Evolutionary conservation across 2,797 vertebrate species (phyloP).

Genomic region (Galago senegalensis): DNA sequence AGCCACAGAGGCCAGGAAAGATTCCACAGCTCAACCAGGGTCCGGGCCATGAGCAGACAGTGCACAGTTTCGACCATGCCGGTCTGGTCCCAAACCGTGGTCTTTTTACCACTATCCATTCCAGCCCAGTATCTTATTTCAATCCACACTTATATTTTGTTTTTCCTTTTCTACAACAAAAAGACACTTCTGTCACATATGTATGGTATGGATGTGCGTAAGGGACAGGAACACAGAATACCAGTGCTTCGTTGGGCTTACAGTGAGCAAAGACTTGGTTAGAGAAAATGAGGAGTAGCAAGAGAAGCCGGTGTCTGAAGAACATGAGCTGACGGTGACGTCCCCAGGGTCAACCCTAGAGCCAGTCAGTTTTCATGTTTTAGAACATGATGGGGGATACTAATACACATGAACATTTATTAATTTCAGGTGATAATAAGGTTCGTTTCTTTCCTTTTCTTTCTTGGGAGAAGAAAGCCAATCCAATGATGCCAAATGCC

Average conservation of each 20-base stretch:
- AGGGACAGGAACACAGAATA: neutral
- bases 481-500: neutral
- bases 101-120: neutral
- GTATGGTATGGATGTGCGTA: neutral
- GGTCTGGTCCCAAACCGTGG: neutral
- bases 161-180: neutral
- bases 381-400: neutral
- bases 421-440: neutral
- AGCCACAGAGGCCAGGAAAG: neutral
- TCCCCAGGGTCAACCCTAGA: neutral
- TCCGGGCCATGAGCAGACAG: neutral
- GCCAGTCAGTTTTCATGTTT: neutral
- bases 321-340: neutral
- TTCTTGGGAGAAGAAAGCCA: neutral
- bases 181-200: no score
- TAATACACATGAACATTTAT: neutral
- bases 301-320: constrained; percentile 40
- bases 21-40: neutral
- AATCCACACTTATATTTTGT: neutral
- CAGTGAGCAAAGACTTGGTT: neutral
- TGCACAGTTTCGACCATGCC: neutral
- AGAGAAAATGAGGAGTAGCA: neutral
- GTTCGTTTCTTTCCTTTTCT: neutral
- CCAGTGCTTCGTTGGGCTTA: constrained; percentile 9
- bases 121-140: neutral